phyloP scores from a whole-genome alignment of 1,140 invertebrate species.

The Octopus bimaculoides region DNA sequence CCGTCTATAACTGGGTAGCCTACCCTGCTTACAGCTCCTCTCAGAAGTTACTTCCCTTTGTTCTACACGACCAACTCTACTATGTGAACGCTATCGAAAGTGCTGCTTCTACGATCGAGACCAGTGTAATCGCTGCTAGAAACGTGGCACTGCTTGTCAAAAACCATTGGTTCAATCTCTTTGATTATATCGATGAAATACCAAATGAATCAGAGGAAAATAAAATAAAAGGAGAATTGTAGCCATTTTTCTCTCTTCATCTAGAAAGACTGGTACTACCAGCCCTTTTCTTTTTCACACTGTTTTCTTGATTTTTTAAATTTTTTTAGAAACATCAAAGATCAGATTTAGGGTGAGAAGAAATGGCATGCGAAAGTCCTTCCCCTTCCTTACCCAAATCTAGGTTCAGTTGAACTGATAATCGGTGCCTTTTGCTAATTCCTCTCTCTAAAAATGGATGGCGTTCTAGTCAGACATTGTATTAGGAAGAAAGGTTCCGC shows the following conservation, averaged over 20 bases:
- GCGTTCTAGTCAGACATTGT: too few species aligned
- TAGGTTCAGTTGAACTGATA: too few species aligned
- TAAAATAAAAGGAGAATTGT: constrained; percentile 24
- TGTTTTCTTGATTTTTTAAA: too few species aligned
- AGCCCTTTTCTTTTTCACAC: too few species aligned
- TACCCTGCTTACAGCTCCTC: constrained; percentile 64
- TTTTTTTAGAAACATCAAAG: too few species aligned
- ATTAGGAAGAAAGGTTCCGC: too few species aligned
- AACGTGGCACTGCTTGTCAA: constrained; percentile 67
- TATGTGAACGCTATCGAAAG: constrained; percentile 70
- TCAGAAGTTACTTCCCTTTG: constrained; percentile 59
- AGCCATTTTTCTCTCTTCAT: background rate
- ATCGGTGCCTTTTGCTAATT: too few species aligned
- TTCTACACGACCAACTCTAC: constrained; percentile 63
- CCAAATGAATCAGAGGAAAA: background rate
- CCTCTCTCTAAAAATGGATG: too few species aligned
- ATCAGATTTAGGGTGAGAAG: too few species aligned
- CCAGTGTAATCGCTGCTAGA: constrained; percentile 66
- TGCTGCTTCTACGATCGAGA: constrained; percentile 73
- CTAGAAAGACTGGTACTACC: too few species aligned
- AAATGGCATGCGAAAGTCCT: too few species aligned
- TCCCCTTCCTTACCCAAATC: too few species aligned
- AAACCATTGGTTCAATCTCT: constrained; percentile 46
- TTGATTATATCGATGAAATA: constrained; percentile 49
- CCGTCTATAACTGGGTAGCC: constrained; percentile 63